A percentile compares a stretch with the other conserved stretches of the same genome.
These are phyloP conservation scores for Danio albolineatus DNA, from an alignment of 2,797 vertebrate species.

Conservation along the genomic window DNA sequence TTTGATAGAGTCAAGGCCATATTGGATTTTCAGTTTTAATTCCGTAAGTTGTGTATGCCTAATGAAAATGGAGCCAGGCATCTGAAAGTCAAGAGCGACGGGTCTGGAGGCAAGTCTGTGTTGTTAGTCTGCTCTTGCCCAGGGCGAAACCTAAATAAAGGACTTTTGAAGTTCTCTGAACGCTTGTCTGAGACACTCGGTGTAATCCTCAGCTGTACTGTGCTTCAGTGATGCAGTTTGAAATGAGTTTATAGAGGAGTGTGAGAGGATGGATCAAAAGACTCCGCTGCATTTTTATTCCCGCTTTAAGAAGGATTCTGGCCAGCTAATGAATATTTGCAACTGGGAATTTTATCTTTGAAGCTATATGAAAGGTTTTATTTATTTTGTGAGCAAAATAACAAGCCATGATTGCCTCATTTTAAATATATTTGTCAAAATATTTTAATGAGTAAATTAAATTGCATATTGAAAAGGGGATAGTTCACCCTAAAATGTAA, in stretches of 20 bases:
- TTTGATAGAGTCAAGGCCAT: background rate
- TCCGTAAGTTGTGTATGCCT: background rate
- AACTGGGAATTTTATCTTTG: background rate
- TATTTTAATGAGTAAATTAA: background rate
- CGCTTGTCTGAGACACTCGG: conserved; percentile 27
- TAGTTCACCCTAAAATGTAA: too few relatives aligned
- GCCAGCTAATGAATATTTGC: background rate
- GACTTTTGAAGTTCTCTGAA: conserved; percentile 11
- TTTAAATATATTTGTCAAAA: background rate
- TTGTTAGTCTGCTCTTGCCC: conserved; percentile 11
- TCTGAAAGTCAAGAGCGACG: conserved; percentile 25
- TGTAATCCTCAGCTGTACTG: conserved; percentile 22
- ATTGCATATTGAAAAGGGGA: too few relatives aligned
- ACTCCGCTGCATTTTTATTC: conserved; percentile 9
- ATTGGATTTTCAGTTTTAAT: background rate
- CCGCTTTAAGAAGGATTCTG: background rate
- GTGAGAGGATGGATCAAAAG: conserved; percentile 19
- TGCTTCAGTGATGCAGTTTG: conserved; percentile 9
- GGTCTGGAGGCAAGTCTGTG: conserved; percentile 11
- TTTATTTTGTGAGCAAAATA: background rate
- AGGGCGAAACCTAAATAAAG: conserved; percentile 32
- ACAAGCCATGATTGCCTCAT: background rate
- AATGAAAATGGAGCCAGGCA: conserved; percentile 22
- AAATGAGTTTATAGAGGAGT: background rate
- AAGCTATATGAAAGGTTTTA: background rate